A percentile compares a stretch with the other conserved stretches of the same genome.
phyloP scores from a whole-genome alignment of 2,797 vertebrate species.

The Gymnoscopelus microlampas region DNA sequence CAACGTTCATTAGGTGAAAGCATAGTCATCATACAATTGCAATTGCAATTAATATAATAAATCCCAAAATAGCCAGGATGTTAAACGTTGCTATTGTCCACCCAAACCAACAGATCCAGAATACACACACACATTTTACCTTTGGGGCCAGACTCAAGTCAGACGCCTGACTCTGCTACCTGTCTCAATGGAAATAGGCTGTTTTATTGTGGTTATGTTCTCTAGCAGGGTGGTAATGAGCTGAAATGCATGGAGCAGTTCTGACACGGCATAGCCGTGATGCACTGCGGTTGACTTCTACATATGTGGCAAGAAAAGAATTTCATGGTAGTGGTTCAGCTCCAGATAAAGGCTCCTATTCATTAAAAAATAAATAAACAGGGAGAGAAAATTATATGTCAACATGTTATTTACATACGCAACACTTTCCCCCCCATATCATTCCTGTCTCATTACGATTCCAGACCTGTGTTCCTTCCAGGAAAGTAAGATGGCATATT shows the following conservation, averaged over 20 bases:
- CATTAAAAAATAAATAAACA: slow-evolving; percentile 64
- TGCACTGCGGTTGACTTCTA: slow-evolving; percentile 43
- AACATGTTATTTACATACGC: slow-evolving; percentile 64
- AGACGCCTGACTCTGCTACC: slow-evolving; percentile 32
- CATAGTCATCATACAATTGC: too few relatives aligned
- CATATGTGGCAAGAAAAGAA: slow-evolving; percentile 47
- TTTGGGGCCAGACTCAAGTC: slow-evolving; percentile 19
- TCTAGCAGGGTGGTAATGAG: slow-evolving; percentile 55
- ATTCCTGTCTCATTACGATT: slow-evolving; percentile 52
- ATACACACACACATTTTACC: slow-evolving; percentile 39
- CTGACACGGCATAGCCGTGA: slow-evolving; percentile 42
- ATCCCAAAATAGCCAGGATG: too few relatives aligned
- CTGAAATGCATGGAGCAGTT: slow-evolving; percentile 42
- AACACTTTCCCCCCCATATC: slow-evolving; percentile 3
- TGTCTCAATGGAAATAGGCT: slow-evolving; percentile 31
- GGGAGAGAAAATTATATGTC: slow-evolving; percentile 52
- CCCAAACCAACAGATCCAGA: slow-evolving; percentile 24
- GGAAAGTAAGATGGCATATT: slow-evolving; percentile 53
- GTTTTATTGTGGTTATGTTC: slow-evolving; percentile 57
- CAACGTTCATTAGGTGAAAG: too few relatives aligned
- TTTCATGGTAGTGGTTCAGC: slow-evolving; percentile 63
- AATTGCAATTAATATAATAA: too few relatives aligned
- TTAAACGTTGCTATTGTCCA: slow-evolving; percentile 30
- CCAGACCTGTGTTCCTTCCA: slow-evolving; percentile 49
- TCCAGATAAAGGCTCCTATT: slow-evolving; percentile 62